Base-by-base conservation (phyloP, 1,140 invertebrate genomes). In the Intoshia linei region DNA sequence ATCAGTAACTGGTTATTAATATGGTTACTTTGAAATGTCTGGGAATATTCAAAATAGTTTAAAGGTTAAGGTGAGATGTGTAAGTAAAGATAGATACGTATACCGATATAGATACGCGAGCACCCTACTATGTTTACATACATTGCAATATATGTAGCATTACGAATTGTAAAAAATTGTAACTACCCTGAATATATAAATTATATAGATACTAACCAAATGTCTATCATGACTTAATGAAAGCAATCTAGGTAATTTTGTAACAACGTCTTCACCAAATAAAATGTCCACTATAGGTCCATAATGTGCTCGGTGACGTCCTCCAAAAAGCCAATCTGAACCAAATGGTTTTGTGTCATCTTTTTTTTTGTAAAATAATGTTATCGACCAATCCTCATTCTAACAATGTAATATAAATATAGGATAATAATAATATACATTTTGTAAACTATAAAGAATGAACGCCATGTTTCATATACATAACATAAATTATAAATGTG, bases 221-320 rank as follows among this genome's bases (percentile, higher is more conserved):
- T 50, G 44, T 44, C 55, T 45, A 38, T 57, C 55, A 40, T 49
- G 47, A 11, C 52, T 51, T 6, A 57, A 37, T 2, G 55, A 51
- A 20, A 57, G 19, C 0, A 57, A 42, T 14, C 52, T 40, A 3
- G 52, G 50, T 18, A 41, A 35, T 33, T 50, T 45, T 3, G 50
- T 39, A 42, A 55, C 52, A 4, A 57, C 41, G n/a, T 53, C 45
- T 23, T 49, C 32, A 14, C 53, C 54, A 50, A 59, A 59, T 29
- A 53, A 43, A 4, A 59, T 30, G 14, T 55, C 50, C 24, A 47
- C 47, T 39, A 59, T 57, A 21, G 47, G 45, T 39, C 56, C 56
- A 38, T 57, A 57, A 40, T 59, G 57, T 24, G 57, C 50, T 20
- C 51, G 39, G 40, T 56, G 49, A 17, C 56, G 44, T 3, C 54